Percentiles rank a stretch among this genome's conserved stretches.
phyloP scores from a whole-genome alignment of 2,797 vertebrate species.

The Sebastes miniatus region DNA sequence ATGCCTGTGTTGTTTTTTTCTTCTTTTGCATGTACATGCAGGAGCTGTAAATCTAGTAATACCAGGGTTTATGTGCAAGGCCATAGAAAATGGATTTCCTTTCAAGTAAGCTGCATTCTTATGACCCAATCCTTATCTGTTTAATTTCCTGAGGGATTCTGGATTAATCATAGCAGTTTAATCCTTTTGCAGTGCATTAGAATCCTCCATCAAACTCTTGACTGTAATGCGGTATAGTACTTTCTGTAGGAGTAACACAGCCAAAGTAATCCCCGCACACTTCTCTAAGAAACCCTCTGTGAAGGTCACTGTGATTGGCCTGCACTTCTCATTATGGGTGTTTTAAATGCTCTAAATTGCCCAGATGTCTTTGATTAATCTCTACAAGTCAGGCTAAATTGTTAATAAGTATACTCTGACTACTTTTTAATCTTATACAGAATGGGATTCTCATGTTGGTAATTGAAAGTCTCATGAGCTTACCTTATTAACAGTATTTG shows the following conservation, averaged over 20 bases:
- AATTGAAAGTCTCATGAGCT: conserved; percentile 54
- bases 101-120: conserved; percentile 80
- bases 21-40: conserved; percentile 49
- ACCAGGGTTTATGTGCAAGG: conserved; percentile 73
- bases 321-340: conserved; percentile 62
- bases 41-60: conserved; percentile 71
- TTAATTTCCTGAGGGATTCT: conserved; percentile 81
- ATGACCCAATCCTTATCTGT: conserved; percentile 81
- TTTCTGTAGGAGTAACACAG: conserved; percentile 68
- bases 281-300: conserved; percentile 58
- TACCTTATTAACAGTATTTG: conserved; percentile 36
- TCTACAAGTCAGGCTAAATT: conserved; percentile 70
- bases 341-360: conserved; percentile 73
- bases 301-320: conserved; percentile 78
- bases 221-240: conserved; percentile 72
- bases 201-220: conserved; percentile 73
- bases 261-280: conserved; percentile 70
- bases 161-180: conserved; percentile 81
- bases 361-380: conserved; percentile 75
- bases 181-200: conserved; percentile 79
- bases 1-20: conserved; percentile 11
- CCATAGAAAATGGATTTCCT: conserved; percentile 80
- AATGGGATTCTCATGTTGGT: conserved; percentile 43
- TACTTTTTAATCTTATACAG: conserved; percentile 40
- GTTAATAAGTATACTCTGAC: conserved; percentile 48